Base-by-base conservation (phyloP, 2,888 invertebrate genomes). In the Protophormia terraenovae region DNA sequence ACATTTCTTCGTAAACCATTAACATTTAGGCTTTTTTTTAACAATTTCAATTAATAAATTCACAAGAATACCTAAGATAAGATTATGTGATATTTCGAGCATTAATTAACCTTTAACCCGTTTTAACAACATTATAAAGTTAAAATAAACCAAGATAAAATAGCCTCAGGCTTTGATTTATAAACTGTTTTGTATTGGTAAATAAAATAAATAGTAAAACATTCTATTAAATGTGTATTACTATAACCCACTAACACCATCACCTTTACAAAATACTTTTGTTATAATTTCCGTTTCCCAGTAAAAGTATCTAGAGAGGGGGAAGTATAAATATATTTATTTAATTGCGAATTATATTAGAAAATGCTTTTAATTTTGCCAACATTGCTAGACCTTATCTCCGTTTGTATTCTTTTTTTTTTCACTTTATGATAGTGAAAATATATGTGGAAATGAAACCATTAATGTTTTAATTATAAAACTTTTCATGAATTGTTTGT, bases 391-490 rank as follows among this genome's bases (percentile, higher is more conserved):
- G 62, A 22, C 10, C n/a, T 47, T 62, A 62, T 75, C 75, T 50
- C n/a, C 38, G 24, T 35, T 35, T 29, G 32, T 19, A n/a, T n/a
- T n/a, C n/a, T n/a, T 55, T 3, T 14, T 7, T 3, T 10, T 3
- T 29, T 35, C 22, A 66, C 27, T 22, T 62, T 50, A 64, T 62
- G 75, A 62, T 16, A 35, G n/a, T 58, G 73, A 22, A 14, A 62
- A 60, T 47, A 72, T 27, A 58, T 19, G 16, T 58, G 22, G 32
- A 58, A 58, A 16, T 53, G 12, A 73, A 35, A 22, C 62, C 62
- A 73, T 62, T 73, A 24, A 75, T 27, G 41, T 29, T 67, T 47
- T 45, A 66, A 47, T 29, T 29, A 47, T 19, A 19, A 67, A 67
- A 47, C 29, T 45, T 67, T 67, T 29, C 7, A 32, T 53, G 47